Percentiles rank a stretch among this genome's conserved stretches.
Evolutionary conservation across 2,113 vertebrate genomes (phyloP).

Genomic region (Enhydra lutris): DNA sequence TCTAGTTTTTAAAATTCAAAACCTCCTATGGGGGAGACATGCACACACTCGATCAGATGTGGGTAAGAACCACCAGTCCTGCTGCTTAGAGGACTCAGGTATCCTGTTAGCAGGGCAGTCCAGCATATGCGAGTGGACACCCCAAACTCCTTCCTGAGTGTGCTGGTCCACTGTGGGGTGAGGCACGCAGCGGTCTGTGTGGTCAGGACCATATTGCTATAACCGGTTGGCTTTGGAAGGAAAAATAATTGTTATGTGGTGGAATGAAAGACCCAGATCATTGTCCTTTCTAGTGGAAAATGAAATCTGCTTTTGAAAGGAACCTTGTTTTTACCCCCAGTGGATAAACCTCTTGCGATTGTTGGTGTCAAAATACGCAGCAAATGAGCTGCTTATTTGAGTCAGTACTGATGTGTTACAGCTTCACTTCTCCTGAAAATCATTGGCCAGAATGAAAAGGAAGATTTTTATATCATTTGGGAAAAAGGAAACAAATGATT

Average conservation of each 20-base stretch:
- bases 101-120: background rate
- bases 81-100: background rate
- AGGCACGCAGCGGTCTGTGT: background rate
- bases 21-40: background rate
- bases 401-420: background rate
- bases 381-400: conserved; percentile 14
- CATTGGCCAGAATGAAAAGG: conserved; percentile 7
- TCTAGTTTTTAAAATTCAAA: background rate
- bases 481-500: conserved; percentile 39
- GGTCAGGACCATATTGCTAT: conserved; percentile 13
- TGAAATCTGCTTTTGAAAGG: conserved; percentile 25
- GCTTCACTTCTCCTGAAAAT: conserved; percentile 37
- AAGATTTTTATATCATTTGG: conserved; percentile 27
- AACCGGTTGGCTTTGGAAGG: background rate
- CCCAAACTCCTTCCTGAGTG: background rate
- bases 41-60: background rate
- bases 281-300: conserved; percentile 8
- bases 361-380: conserved; percentile 13
- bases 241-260: background rate
- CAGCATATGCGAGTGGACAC: background rate
- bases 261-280: background rate
- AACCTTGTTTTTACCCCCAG: background rate
- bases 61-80: background rate
- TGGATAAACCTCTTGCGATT: conserved; percentile 1
- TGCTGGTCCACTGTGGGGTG: background rate